Base-by-base conservation (phyloP, 2,888 invertebrate genomes). In the Cerastis rubricosa region DNA sequence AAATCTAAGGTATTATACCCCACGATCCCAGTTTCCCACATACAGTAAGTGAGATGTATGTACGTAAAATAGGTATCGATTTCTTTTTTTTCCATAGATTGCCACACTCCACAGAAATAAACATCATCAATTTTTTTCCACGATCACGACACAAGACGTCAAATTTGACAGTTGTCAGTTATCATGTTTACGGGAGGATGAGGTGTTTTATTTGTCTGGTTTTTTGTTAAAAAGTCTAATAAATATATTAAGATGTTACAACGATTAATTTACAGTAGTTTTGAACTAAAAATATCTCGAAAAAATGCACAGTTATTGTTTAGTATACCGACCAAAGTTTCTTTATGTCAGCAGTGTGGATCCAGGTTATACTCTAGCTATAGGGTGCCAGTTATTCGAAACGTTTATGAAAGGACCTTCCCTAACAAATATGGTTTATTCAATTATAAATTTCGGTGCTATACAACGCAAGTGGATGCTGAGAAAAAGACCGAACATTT, bases 311-410 rank as follows among this genome's bases (percentile, higher is more conserved):
- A 92, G 89, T 88, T 94, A 85, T 85, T 95, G 69, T 91, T 93
- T 81, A 91, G 88, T 85, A 84, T 91, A 76, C 88, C 91, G 49
- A 80, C 85, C 76, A 91, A 89, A 85, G 91, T 80, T 86, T 88
- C 89, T 86, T 92, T 92, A 81, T 96, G 95, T 93, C 92, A 93
- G 88, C 92, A 94, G 85, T 95, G 96, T 89, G 92, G 94, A 85
- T 90, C 92, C 92, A 95, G 94, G 93, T 93, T 95, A 91, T 93
- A 91, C 91, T 94, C 94, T 88, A 93, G 91, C 91, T 91, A 91
- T 83, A 94, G 91, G 91, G 90, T 92, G 85, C 88, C 93, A 87
- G 89, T 88, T 86, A 87, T 92, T 87, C 91, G 91, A 90, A 94
- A 93, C 92, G 90, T 91, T 93, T 93, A 92, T 91, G 96, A 94